Evolutionary conservation across 2,888 invertebrate species (phyloP).

Genomic region (Megamerina dolium): DNA sequence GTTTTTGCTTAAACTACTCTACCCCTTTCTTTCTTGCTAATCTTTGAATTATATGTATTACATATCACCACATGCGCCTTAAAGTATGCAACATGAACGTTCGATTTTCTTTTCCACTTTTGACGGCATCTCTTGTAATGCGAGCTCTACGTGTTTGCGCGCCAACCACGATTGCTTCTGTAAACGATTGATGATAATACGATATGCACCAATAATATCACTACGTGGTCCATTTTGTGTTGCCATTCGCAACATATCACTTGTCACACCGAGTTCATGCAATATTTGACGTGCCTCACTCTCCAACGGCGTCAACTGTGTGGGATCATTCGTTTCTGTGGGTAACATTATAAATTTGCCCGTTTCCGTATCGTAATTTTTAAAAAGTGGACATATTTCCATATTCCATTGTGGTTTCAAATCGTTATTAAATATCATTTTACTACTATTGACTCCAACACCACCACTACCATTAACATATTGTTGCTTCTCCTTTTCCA

Average conservation of each 20-base stretch:
- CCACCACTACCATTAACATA: conserved; percentile 29
- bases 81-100: conserved; percentile 42
- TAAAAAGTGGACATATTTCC: conserved; percentile 39
- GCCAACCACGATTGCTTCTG: conserved; percentile 50
- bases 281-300: conserved; percentile 53
- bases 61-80: conserved; percentile 15
- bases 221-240: conserved; percentile 57
- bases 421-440: conserved; percentile 18
- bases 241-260: conserved; percentile 55
- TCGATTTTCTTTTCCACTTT: conserved; percentile 41
- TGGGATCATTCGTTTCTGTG: conserved; percentile 44
- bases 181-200: conserved; percentile 60
- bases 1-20: neutral
- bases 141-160: conserved; percentile 45
- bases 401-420: conserved; percentile 39
- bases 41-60: neutral
- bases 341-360: conserved; percentile 50
- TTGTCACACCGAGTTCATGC: conserved; percentile 56
- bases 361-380: conserved; percentile 49
- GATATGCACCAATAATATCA: conserved; percentile 64
- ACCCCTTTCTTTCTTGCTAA: neutral
- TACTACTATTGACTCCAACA: conserved; percentile 17
- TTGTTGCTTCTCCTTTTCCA: conserved; percentile 37
- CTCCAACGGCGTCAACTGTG: conserved; percentile 49
- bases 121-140: conserved; percentile 42